phyloP scores from a whole-genome alignment of 2,888 invertebrate genomes.

The Agonum fuliginosum region DNA sequence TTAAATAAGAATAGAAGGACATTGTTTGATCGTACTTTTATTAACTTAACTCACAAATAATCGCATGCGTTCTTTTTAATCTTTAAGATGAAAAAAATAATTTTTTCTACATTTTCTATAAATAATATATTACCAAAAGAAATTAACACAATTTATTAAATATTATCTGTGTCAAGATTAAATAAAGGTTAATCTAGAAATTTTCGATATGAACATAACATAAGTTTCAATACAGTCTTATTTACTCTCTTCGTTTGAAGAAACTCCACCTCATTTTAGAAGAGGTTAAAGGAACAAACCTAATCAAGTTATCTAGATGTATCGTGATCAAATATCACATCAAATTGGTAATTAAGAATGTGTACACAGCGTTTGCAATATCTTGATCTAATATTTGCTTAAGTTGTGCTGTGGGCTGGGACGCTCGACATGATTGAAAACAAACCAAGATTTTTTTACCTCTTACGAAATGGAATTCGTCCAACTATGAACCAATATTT shows the following conservation, averaged over 20 bases:
- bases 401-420: background rate
- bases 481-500: slow-evolving; percentile 22
- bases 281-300: background rate
- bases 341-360: slow-evolving; percentile 51
- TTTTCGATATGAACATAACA: too few relatives aligned
- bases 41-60: too few relatives aligned
- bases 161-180: too few relatives aligned
- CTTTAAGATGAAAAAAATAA: background rate
- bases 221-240: too few relatives aligned
- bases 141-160: too few relatives aligned
- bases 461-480: slow-evolving; percentile 14
- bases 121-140: background rate
- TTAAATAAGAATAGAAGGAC: slow-evolving; percentile 25
- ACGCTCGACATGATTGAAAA: slow-evolving; percentile 39
- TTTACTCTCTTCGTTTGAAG: too few relatives aligned
- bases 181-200: too few relatives aligned
- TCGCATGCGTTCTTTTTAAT: too few relatives aligned
- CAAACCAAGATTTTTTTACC: slow-evolving; percentile 43
- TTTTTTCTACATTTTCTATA: background rate
- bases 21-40: too few relatives aligned
- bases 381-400: slow-evolving; percentile 55
- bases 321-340: slow-evolving; percentile 40
- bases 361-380: slow-evolving; percentile 53
- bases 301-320: slow-evolving; percentile 15
- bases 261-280: background rate